Conservation (phyloP, 1,140 invertebrate species). For the Onthophagus taurus region DNA sequence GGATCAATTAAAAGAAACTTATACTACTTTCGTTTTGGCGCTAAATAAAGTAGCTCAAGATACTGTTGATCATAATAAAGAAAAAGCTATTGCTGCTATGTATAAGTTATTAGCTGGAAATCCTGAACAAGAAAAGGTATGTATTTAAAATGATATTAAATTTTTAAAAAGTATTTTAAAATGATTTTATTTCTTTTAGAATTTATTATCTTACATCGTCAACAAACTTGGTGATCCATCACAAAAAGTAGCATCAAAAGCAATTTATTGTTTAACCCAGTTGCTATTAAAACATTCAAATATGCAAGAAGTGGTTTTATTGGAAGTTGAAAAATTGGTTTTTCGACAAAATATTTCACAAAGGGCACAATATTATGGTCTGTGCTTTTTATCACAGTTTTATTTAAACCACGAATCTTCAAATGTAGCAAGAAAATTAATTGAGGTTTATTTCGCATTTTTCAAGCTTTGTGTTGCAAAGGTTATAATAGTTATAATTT, state of each 20-base stretch:
- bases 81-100: slow-evolving; percentile 69
- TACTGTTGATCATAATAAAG: slow-evolving; percentile 67
- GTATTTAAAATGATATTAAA: slow-evolving; percentile 13
- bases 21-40: slow-evolving; percentile 56
- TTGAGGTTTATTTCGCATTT: slow-evolving; percentile 90
- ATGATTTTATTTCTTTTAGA: no score
- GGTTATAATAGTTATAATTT: slow-evolving; percentile 33
- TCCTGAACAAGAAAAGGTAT: slow-evolving; percentile 80
- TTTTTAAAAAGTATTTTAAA: background rate
- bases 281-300: slow-evolving; percentile 79
- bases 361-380: slow-evolving; percentile 85
- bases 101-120: slow-evolving; percentile 71
- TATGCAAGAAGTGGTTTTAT: slow-evolving; percentile 81
- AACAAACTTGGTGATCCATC: slow-evolving; percentile 95
- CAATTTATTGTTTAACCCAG: slow-evolving; percentile 76
- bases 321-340: slow-evolving; percentile 81
- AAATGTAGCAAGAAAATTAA: slow-evolving; percentile 69
- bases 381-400: slow-evolving; percentile 85
- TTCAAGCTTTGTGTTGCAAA: slow-evolving; percentile 88
- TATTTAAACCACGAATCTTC: slow-evolving; percentile 60
- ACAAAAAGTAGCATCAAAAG: slow-evolving; percentile 77
- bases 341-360: slow-evolving; percentile 75
- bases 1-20: slow-evolving; percentile 68
- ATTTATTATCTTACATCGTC: slow-evolving; percentile 70
- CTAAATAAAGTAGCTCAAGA: slow-evolving; percentile 56